These are phyloP conservation scores for Rhinoraja longicauda DNA, from an alignment of 2,797 vertebrate genomes.

Conservation along the genomic window DNA sequence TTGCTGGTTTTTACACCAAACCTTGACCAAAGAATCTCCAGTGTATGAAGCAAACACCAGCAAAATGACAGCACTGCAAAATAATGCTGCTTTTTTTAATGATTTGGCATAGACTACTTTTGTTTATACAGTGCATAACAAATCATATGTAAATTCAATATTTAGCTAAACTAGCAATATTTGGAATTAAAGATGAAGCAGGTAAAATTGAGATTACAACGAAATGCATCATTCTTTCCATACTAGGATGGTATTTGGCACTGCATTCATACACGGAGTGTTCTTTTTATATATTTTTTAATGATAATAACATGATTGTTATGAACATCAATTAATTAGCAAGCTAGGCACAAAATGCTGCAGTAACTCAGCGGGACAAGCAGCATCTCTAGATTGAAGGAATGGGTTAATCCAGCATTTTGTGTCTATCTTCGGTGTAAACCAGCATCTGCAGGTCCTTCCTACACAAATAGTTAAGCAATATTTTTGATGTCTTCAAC, in stretches of 20 bases:
- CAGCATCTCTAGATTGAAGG: no score
- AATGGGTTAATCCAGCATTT: no score
- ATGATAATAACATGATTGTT: not conserved
- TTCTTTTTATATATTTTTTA: not conserved
- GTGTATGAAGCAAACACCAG: not conserved
- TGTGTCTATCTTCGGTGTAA: no score
- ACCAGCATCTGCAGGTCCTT: no score
- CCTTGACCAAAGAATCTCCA: not conserved
- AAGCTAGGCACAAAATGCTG: no score
- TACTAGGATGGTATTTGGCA: not conserved
- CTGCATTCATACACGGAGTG: not conserved
- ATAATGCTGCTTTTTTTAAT: not conserved
- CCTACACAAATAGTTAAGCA: not conserved
- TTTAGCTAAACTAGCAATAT: not conserved
- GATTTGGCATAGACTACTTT: not conserved
- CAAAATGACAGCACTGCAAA: not conserved
- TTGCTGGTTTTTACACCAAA: not conserved
- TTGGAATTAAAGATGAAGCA: not conserved
- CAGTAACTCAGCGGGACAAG: no score
- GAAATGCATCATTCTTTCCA: not conserved
- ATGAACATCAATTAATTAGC: not conserved
- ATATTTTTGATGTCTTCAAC: not conserved
- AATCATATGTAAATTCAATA: slow-evolving; percentile 9
- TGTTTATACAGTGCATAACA: not conserved
- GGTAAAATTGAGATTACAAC: not conserved